These are phyloP conservation scores for Sylvia borin DNA, from an alignment of 2,797 vertebrate genomes.

Conservation along the genomic window DNA sequence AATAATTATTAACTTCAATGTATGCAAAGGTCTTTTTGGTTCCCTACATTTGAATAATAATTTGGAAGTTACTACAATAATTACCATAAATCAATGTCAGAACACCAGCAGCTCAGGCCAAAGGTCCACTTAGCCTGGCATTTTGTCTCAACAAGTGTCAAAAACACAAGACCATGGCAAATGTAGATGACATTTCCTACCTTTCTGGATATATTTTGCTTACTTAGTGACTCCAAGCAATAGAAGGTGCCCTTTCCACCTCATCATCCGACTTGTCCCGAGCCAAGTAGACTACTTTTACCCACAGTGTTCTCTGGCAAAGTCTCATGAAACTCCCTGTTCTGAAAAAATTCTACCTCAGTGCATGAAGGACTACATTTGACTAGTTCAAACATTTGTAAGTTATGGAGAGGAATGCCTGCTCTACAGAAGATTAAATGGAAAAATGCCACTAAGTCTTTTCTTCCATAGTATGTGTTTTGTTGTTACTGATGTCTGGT, in stretches of 20 bases:
- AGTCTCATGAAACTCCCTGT: neutral
- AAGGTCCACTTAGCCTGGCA: neutral
- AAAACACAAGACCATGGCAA: neutral
- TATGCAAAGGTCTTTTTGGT: neutral
- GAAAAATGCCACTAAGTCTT: neutral
- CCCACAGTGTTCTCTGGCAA: neutral
- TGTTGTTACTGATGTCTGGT: neutral
- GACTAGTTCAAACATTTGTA: neutral
- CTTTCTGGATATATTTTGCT: neutral
- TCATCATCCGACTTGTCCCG: neutral
- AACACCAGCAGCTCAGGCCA: neutral
- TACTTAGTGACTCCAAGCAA: neutral
- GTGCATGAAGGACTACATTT: neutral
- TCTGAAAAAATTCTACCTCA: neutral
- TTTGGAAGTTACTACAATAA: neutral
- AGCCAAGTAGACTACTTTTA: neutral
- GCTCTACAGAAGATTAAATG: neutral
- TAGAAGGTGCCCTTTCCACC: neutral
- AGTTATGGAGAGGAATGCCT: neutral
- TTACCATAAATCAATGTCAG: conserved; percentile 46
- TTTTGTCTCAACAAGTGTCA: neutral
- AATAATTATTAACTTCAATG: neutral
- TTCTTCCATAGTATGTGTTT: neutral
- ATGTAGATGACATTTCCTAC: neutral
- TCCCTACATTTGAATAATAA: neutral